Base-by-base conservation (phyloP, 2,888 invertebrate genomes). In the Ophion ventricosus region DNA sequence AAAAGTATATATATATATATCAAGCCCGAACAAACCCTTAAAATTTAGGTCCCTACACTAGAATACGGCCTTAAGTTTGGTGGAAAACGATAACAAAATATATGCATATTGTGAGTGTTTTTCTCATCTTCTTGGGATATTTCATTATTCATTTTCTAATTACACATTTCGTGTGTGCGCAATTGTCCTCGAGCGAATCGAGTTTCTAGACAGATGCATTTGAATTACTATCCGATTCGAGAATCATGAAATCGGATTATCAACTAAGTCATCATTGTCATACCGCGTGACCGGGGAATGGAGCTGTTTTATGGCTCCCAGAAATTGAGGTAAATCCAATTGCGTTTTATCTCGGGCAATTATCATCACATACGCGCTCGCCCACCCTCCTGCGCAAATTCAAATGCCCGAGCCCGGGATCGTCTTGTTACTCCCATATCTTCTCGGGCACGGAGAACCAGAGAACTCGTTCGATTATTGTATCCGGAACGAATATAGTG, bases 381-480 rank as follows among this genome's bases (percentile, higher is more conserved):
- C 26, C 54, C 11, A 26, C 49, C 49, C 54, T 14, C 66, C 66
- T 23, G 40, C 35, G 35, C 66, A 43, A 23, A 56, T 29, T 26
- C 63, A 66, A 66, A 64, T 64, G 43, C 35, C 49, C 66, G 56
- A 63, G 69, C 74, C 43, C 63, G 54, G 49, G 78, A 79, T 61
- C 63, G 61, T 61, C 67, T 77, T 72, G 26, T 75, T 79, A 75
- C 69, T 75, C 70, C 74, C 74, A 75, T 83, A 79, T 77, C 63
- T 80, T 78, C 78, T 17, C 59, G 26, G 35, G 57, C 54, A 75
- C 64, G 29, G 66, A 43, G 59, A 49, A 23, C 35, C 61, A 54
- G 69, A 29, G 35, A 78, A 77, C 67, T 74, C 67, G 74, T 56
- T 75, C 70, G 83, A 66, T 80, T 83, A 75, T 83, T 83, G 75